Base-by-base conservation (phyloP, 2,113 vertebrate genomes). In the Malurus cyaneus region DNA sequence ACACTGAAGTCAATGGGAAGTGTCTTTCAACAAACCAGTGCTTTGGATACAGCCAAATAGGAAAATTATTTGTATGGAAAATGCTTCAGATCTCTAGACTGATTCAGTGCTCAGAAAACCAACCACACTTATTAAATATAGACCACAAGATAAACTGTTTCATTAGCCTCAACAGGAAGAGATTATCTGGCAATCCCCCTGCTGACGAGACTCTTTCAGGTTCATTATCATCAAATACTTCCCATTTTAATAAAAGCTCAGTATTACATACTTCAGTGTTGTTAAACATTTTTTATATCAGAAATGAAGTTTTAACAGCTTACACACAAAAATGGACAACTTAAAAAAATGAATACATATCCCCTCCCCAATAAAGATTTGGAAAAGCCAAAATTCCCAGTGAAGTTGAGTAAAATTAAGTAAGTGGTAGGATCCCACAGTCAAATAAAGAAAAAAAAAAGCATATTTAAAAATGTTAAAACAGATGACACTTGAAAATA, bases 121-220 rank as follows among this genome's bases (percentile, higher is more conserved):
- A 66, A 86, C 28, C 61, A 57, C 64, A 25, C 28, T 70, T 50
- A 78, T 67, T 89, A 90, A 64, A 41, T 76, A 17, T 7, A 78
- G 74, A 84, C 88, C 62, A 70, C 64, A 86, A 71, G 76, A 94
- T 81, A 83, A 95, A 94, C 54, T 80, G 39, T 73, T 88, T 90
- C 85, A 88, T 69, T 89, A 92, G 42, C n/a, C 72, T 60, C 81
- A 92, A 88, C 59, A 66, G 87, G 59, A 95, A 91, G 59, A 82
- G 49, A 88, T 94, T 72, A 85, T 49, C 74, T 66, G 47, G 56
- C 67, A 92, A 57, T n/a, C 10, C 18, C 42, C 20, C 71, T 59
- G 32, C 54, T 91, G 89, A 77, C 0, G 0, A 54, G 64, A 80
- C 34, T 42, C 32, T 57, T 82, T 42, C n/a, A 65, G 70, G n/a